Conservation (phyloP, 2,113 vertebrate genomes). For the Bostrychus sinensis region DNA sequence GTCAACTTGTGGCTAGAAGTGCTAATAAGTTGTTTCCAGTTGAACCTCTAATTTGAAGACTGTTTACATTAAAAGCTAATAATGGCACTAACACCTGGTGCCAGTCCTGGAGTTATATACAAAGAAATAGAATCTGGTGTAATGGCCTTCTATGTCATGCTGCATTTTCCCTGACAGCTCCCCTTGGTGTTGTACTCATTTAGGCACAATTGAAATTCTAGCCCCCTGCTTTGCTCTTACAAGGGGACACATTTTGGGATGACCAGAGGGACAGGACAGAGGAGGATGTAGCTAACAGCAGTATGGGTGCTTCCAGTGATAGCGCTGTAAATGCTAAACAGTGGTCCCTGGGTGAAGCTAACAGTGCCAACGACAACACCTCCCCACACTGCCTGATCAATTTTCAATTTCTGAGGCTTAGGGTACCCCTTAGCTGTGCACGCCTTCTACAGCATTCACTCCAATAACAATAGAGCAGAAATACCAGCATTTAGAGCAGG, state of each 20-base stretch:
- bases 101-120: conserved; percentile 9
- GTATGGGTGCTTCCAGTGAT: conserved; percentile 34
- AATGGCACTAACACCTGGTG: conserved; percentile 17
- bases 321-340: conserved; percentile 77
- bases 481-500: conserved; percentile 72
- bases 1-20: conserved; percentile 42
- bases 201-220: conserved; percentile 53
- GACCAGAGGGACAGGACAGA: conserved; percentile 14
- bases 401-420: conserved; percentile 80
- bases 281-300: conserved; percentile 39
- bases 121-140: conserved; percentile 19
- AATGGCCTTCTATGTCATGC: conserved; percentile 26
- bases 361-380: conserved; percentile 48
- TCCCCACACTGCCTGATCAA: conserved; percentile 74
- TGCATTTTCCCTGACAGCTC: conserved; percentile 16
- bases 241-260: conserved; percentile 48
- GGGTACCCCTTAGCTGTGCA: conserved; percentile 49
- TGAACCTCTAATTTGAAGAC: conserved; percentile 9
- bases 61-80: conserved; percentile 26
- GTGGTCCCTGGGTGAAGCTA: conserved; percentile 34
- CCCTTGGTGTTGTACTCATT: conserved; percentile 42
- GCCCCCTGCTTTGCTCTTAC: conserved; percentile 44
- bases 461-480: conserved; percentile 73
- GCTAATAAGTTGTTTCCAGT: conserved; percentile 32
- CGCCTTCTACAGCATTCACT: conserved; percentile 48